Percentiles rank a stretch among this genome's conserved stretches.
phyloP scores from a whole-genome alignment of 2,888 invertebrate genomes.

The Sialis lutaria region DNA sequence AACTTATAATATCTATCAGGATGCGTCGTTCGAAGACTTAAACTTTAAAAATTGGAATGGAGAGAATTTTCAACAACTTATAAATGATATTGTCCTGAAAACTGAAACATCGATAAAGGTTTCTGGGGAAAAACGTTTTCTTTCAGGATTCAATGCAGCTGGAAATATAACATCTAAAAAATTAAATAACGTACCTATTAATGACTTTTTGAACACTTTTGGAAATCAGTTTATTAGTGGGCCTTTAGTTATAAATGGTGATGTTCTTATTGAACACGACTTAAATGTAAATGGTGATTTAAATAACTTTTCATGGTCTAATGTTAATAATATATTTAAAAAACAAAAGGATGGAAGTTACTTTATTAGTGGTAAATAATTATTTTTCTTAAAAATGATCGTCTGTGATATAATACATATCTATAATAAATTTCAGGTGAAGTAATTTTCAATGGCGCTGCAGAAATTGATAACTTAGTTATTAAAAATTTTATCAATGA shows the following conservation, averaged over 20 bases:
- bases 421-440: conserved; percentile 16
- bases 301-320: conserved; percentile 16
- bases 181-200: neutral
- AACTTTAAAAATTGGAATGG: conserved; percentile 21
- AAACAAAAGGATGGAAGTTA: conserved; percentile 12
- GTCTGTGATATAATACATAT: neutral
- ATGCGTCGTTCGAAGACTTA: conserved; percentile 15
- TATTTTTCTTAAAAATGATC: too few species aligned
- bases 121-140: conserved; percentile 17
- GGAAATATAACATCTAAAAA: conserved; percentile 9
- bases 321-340: conserved; percentile 14
- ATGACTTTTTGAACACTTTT: neutral
- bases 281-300: conserved; percentile 20
- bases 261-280: conserved; percentile 19
- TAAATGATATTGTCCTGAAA: conserved; percentile 25
- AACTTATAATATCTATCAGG: neutral
- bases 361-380: conserved; percentile 17
- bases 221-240: conserved; percentile 18
- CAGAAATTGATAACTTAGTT: conserved; percentile 16
- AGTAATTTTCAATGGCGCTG: conserved; percentile 16
- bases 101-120: conserved; percentile 19
- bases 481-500: conserved; percentile 16
- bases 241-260: conserved; percentile 18
- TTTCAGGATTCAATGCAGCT: conserved; percentile 19
- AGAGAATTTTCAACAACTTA: conserved; percentile 20